Conservation (phyloP, 2,888 invertebrate genomes). For the Gonocerus acuteangulatus region DNA sequence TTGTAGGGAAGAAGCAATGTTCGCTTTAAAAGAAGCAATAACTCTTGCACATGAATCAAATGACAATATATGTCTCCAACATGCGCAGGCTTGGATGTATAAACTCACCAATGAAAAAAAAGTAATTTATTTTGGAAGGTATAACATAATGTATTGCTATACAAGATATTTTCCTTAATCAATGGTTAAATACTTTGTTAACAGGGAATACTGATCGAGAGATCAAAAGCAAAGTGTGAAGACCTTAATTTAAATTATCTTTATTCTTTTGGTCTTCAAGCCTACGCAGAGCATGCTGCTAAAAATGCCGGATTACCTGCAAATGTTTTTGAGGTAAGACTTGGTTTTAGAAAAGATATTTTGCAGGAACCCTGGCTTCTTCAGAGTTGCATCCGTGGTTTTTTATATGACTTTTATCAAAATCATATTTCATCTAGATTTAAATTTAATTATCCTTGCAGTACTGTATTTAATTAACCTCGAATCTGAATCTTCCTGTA, state of each 20-base stretch:
- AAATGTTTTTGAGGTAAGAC: constrained; percentile 57
- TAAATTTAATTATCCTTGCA: too few relatives aligned
- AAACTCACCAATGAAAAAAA: constrained; percentile 49
- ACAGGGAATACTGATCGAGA: constrained; percentile 56
- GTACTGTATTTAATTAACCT: too few relatives aligned
- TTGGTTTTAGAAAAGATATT: too few relatives aligned
- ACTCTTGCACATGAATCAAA: constrained; percentile 80
- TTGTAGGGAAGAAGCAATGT: constrained; percentile 64
- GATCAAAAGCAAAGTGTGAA: constrained; percentile 59
- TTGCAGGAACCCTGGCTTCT: too few relatives aligned
- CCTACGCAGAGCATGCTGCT: constrained; percentile 68
- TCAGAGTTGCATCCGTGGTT: too few relatives aligned
- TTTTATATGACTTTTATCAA: too few relatives aligned
- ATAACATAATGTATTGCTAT: not conserved
- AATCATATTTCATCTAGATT: too few relatives aligned
- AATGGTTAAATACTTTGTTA: constrained; percentile 36
- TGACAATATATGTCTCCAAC: constrained; percentile 76
- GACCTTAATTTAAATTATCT: constrained; percentile 62
- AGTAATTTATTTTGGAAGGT: constrained; percentile 40
- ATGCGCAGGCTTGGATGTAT: constrained; percentile 76
- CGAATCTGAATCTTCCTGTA: too few relatives aligned
- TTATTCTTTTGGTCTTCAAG: constrained; percentile 65
- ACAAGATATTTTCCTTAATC: not conserved
- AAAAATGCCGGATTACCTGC: constrained; percentile 59
- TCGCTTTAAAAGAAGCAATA: constrained; percentile 78